Conservation (phyloP, 64 coral and sea anemone genomes). For the Trachythela sp. region DNA sequence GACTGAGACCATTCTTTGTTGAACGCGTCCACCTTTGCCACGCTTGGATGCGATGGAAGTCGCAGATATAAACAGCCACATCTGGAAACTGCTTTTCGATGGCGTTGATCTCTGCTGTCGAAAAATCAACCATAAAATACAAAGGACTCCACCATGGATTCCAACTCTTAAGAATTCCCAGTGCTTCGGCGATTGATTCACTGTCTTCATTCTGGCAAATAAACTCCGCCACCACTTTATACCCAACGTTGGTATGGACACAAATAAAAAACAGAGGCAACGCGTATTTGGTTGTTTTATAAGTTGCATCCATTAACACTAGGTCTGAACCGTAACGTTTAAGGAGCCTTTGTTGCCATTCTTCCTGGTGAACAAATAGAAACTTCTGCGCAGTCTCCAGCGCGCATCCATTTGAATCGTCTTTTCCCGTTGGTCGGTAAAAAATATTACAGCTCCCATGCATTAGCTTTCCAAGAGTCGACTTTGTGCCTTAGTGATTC, state of each 20-base stretch:
- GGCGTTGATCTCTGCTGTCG: constrained; percentile 48
- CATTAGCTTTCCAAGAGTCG: constrained; percentile 24
- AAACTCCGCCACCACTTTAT: not conserved
- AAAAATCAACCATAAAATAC: constrained; percentile 51
- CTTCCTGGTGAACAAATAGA: not conserved
- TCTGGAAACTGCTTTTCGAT: constrained; percentile 41
- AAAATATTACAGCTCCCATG: not conserved
- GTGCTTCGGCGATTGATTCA: not conserved
- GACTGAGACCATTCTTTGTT: constrained; percentile 28
- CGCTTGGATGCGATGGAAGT: constrained; percentile 42
- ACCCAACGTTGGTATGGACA: not conserved
- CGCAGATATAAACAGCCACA: constrained; percentile 45
- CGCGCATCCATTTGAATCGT: not conserved
- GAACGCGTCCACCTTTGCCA: constrained; percentile 24
- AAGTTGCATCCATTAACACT: constrained; percentile 33
- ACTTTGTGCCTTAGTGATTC: constrained; percentile 46
- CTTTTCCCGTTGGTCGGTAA: not conserved
- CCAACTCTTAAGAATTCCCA: not conserved
- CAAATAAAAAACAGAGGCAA: constrained; percentile 66
- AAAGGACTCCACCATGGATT: constrained; percentile 45
- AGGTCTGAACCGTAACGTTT: not conserved
- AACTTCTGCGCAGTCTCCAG: constrained; percentile 15
- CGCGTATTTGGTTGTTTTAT: constrained; percentile 59
- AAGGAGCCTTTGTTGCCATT: not conserved
- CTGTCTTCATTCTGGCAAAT: not conserved